phyloP scores from a whole-genome alignment of 2,797 vertebrate genomes.

The Erethizon dorsatum region DNA sequence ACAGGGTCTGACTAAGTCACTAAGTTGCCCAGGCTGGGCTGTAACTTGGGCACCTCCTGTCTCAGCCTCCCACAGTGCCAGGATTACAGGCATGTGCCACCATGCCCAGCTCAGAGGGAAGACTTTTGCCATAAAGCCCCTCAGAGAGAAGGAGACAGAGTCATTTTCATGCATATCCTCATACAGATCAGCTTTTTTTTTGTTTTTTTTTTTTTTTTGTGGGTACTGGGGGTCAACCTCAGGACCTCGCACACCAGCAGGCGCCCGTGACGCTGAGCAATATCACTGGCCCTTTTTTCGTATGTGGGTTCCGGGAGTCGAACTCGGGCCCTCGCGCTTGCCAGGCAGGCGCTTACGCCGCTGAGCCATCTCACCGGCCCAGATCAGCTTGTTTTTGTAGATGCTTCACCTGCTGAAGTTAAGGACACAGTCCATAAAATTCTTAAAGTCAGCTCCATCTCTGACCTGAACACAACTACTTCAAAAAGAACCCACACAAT shows the following conservation, averaged over 20 bases:
- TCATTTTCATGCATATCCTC: not conserved
- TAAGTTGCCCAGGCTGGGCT: not conserved
- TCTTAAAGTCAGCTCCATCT: not conserved
- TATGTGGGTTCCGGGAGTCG: too few species aligned
- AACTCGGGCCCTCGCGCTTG: too few species aligned
- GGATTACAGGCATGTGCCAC: not conserved
- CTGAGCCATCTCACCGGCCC: too few species aligned
- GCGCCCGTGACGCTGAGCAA: too few species aligned
- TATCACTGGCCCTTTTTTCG: too few species aligned
- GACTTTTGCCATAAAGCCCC: not conserved
- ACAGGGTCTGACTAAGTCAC: not conserved
- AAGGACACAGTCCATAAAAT: not conserved
- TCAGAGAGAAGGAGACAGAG: not conserved
- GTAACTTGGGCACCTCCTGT: not conserved
- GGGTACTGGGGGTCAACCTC: too few species aligned
- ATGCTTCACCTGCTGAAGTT: not conserved
- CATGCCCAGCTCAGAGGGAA: not conserved
- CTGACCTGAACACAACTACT: not conserved
- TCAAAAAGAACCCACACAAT: not conserved
- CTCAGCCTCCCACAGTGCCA: not conserved
- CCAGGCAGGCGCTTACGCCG: too few species aligned
- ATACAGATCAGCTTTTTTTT: not conserved
- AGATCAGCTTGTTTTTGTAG: not conserved
- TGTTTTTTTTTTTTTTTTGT: too few species aligned
- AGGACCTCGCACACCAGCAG: too few species aligned